These are phyloP conservation scores for Lasioglossum calceatum DNA, from an alignment of 2,888 invertebrate species.

Conservation along the genomic window DNA sequence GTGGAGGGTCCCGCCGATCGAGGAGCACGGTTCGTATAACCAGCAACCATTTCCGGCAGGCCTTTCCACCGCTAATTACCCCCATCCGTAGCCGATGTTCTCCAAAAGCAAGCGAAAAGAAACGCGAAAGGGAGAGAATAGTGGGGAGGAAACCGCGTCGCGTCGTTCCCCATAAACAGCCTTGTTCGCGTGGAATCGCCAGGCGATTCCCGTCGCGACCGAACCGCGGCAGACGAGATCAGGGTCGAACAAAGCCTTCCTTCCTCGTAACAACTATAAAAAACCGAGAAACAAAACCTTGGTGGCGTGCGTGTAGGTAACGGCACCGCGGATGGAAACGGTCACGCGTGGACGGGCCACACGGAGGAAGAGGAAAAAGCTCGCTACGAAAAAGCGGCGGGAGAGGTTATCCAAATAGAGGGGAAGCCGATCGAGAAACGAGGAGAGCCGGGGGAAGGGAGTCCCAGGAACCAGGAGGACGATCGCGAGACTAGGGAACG, in stretches of 20 bases:
- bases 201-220: slow-evolving; percentile 8
- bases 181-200: background rate
- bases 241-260: slow-evolving; percentile 23
- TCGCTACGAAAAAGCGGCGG: background rate
- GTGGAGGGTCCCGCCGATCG: background rate
- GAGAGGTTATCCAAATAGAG: slow-evolving; percentile 40
- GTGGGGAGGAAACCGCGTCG: too few relatives aligned
- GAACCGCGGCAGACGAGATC: slow-evolving; percentile 33
- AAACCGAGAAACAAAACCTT: slow-evolving; percentile 9
- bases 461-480: background rate
- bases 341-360: slow-evolving; percentile 9
- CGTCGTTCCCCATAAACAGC: slow-evolving; percentile 15
- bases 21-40: background rate
- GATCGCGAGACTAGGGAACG: background rate
- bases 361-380: slow-evolving; percentile 14
- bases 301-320: slow-evolving; percentile 36
- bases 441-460: background rate
- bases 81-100: background rate
- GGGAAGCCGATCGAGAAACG: background rate
- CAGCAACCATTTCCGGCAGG: background rate
- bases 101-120: background rate
- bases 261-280: slow-evolving; percentile 45
- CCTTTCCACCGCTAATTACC: background rate
- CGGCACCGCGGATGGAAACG: slow-evolving; percentile 45
- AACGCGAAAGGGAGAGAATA: background rate